Evolutionary conservation across 2,888 invertebrate genomes (phyloP).

Genomic region (Latrodectus elegans): DNA sequence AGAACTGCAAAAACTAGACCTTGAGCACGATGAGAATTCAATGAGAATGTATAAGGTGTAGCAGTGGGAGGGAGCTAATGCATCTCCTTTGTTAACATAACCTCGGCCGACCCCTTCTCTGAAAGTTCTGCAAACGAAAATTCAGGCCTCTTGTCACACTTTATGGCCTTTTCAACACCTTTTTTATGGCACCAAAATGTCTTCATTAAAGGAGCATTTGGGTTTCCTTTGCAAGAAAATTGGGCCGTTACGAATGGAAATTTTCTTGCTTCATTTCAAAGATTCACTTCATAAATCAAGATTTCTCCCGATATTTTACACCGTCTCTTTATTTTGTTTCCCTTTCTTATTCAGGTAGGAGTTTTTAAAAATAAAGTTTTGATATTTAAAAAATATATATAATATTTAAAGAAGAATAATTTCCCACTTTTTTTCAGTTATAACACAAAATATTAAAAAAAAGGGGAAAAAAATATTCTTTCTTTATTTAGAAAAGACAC

Average conservation of each 20-base stretch:
- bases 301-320: background rate
- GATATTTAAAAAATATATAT: background rate
- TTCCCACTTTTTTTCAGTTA: too few relatives aligned
- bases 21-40: slow-evolving; percentile 38
- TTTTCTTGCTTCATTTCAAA: background rate
- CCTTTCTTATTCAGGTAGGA: background rate
- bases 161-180: background rate
- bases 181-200: slow-evolving; percentile 39
- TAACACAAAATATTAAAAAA: too few relatives aligned
- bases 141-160: background rate
- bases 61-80: slow-evolving; percentile 3
- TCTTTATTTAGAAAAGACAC: too few relatives aligned
- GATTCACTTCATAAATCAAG: background rate
- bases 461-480: too few relatives aligned
- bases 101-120: slow-evolving; percentile 27
- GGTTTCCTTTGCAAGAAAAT: background rate
- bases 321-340: background rate
- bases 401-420: background rate
- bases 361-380: background rate
- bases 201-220: slow-evolving; percentile 40
- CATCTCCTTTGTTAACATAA: slow-evolving; percentile 40
- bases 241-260: background rate
- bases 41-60: slow-evolving; percentile 13
- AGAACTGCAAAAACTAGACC: slow-evolving; percentile 16
- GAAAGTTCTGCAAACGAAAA: background rate